phyloP scores from a whole-genome alignment of 1,140 invertebrate genomes.

The Chymomyza costata region DNA sequence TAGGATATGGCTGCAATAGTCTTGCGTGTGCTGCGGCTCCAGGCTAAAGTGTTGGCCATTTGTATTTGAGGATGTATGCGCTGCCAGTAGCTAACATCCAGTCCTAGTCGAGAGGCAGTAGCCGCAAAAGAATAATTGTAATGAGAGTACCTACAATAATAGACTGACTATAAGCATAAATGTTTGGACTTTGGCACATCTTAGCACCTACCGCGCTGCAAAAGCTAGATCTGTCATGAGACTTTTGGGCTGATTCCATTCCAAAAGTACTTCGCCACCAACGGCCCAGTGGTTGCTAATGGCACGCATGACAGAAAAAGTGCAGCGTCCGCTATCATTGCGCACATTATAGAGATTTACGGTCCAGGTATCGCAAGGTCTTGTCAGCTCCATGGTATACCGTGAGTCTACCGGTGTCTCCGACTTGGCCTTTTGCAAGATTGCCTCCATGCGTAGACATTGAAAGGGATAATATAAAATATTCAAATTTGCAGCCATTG shows the following conservation, averaged over 20 bases:
- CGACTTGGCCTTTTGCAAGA: constrained; percentile 44
- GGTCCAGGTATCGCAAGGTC: constrained; percentile 55
- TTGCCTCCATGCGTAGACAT: constrained; percentile 55
- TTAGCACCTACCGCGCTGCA: constrained; percentile 47
- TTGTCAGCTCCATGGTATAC: constrained; percentile 54
- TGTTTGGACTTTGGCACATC: neutral
- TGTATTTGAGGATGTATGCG: constrained; percentile 66
- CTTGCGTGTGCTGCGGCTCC: constrained; percentile 56
- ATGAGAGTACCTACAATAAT: constrained; percentile 40
- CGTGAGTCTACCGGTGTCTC: constrained; percentile 42
- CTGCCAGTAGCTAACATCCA: constrained; percentile 73
- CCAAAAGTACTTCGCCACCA: constrained; percentile 56
- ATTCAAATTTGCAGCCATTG: constrained; percentile 60
- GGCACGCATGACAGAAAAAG: constrained; percentile 59
- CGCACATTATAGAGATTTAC: constrained; percentile 61
- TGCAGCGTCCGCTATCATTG: constrained; percentile 55
- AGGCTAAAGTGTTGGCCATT: constrained; percentile 65
- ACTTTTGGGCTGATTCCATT: constrained; percentile 57
- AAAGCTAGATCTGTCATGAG: constrained; percentile 46
- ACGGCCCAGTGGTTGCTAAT: constrained; percentile 51
- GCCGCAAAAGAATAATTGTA: constrained; percentile 54
- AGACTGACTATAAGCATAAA: neutral
- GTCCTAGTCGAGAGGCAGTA: constrained; percentile 45
- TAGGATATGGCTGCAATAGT: constrained; percentile 65
- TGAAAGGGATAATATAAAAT: constrained; percentile 64